Conservation (phyloP, 2,888 invertebrate species). For the Apamea anceps region DNA sequence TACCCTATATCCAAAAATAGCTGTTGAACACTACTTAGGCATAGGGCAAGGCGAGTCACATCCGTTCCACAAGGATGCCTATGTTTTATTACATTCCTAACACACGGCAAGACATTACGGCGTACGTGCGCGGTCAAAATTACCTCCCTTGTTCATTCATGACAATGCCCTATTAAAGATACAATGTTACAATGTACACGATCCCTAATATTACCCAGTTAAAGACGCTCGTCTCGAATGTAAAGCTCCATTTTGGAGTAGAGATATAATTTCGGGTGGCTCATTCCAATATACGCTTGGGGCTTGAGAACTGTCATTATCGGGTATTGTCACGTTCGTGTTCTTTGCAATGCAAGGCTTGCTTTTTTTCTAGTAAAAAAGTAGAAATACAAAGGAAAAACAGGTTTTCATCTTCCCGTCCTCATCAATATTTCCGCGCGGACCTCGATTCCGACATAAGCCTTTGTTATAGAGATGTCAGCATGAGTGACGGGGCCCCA, state of each 20-base stretch:
- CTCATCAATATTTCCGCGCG: slow-evolving; percentile 61
- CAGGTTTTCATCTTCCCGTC: slow-evolving; percentile 55
- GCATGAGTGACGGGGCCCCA: too few relatives aligned
- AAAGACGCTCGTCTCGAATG: slow-evolving; percentile 69
- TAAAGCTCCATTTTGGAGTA: slow-evolving; percentile 67
- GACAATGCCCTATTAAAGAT: slow-evolving; percentile 83
- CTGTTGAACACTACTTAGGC: slow-evolving; percentile 38
- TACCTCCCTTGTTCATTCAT: slow-evolving; percentile 76
- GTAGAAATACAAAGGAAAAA: slow-evolving; percentile 59
- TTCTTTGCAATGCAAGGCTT: slow-evolving; percentile 56
- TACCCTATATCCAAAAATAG: slow-evolving; percentile 52
- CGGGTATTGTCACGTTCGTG: slow-evolving; percentile 69
- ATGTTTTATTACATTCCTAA: slow-evolving; percentile 84
- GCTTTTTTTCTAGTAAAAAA: slow-evolving; percentile 51
- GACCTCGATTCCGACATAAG: slow-evolving; percentile 48
- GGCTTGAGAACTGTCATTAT: slow-evolving; percentile 72
- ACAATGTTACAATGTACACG: slow-evolving; percentile 77
- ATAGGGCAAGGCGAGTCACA: slow-evolving; percentile 72
- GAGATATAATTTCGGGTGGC: slow-evolving; percentile 69
- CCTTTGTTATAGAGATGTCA: slow-evolving; percentile 64
- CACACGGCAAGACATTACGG: slow-evolving; percentile 77
- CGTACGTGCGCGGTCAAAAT: slow-evolving; percentile 81
- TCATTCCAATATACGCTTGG: slow-evolving; percentile 77
- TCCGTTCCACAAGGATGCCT: slow-evolving; percentile 77
- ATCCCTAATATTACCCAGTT: slow-evolving; percentile 67